Base-by-base conservation (phyloP, 2,797 vertebrate species). In the Liparis tanakae region DNA sequence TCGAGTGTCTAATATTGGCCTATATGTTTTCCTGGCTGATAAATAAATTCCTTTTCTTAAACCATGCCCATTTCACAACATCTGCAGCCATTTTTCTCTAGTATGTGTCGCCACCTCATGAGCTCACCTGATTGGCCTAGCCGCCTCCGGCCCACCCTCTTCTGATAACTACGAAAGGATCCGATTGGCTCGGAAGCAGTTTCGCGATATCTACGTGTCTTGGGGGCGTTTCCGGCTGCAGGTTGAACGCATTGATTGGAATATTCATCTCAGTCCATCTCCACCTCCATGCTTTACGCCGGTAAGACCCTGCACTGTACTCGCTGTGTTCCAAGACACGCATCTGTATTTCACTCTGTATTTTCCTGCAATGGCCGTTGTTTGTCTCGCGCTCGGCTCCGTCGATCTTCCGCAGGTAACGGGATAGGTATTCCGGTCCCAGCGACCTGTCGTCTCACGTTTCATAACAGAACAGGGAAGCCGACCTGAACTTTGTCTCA, bases 101-200 rank as follows among this genome's bases (percentile, higher is more conserved):
- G 1, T 3, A 1, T 2, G 7, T 88, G 85, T 89, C 87, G 81
- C 87, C 86, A 86, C 68, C 65, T 39, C 68, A 30, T 0, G 4
- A 14, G 10, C 56, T 5, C 3, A 10, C 68, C 8, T 86, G 83
- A 94, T 94, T 95, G 91, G 94, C 68, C 76, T 0, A 36, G 7
- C n/a, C 1, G 0, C 56, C 50, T 72, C 76, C 53, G 75, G 79
- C 57, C 92, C 90, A 89, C 91, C 81, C 90, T 95, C 93, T 94
- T 94, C 85, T 91, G 92, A 95, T 92, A 75, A 78, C 78, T 14
- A 1, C 0, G 2, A 34, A 48, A 22, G 2, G 5, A 44, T 80
- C 18, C 86, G 80, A 94, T 94, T 95, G 93, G 94, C 72, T 81
- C 43, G 55, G 8, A 39, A 36, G 4, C n/a, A 0, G 3, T 39